Base-by-base conservation (phyloP, 2,888 invertebrate species). In the Eupithecia exiguata region DNA sequence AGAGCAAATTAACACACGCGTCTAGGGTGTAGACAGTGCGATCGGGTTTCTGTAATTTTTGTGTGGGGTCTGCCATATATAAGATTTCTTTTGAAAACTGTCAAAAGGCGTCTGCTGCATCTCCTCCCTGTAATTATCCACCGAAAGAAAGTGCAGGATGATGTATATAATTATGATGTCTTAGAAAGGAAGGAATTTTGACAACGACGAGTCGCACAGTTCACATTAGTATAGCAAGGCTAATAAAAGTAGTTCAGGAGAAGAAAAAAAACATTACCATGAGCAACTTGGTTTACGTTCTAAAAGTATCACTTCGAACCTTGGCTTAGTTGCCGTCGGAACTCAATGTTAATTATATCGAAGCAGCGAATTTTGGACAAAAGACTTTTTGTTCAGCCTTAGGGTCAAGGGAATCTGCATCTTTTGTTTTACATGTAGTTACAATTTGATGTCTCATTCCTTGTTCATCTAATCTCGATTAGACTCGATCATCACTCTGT, bases 331-430 rank as follows among this genome's bases (percentile, higher is more conserved):
- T 86, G 69, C 74, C 82, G 82, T 77, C 77, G 80, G 79, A 81
- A 82, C 83, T 87, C 89, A 89, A 88, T 88, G 87, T 85, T 87
- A 88, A 87, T 87, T 84, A 82, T 83, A 81, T 16, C 58, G 63
- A 81, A 84, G 78, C 80, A 78, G 77, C 74, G 80, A 79, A 81
- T 85, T 86, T 86, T 81, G 84, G 83, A 82, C 81, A 84, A 84
- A 83, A 83, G 82, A 80, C 79, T 75, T 84, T 86, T 86, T 85
- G 82, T 84, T 78, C 68, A 75, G 77, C 76, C 74, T 74, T 81
- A 84, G 84, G 86, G 88, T 85, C 88, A 87, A 83, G 86, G 85
- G 74, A 69, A 68, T 74, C 74, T 75, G 63, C 14, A 49, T n/a
- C 62, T 70, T 66, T 74, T 71, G 74, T 74, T 53, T 84, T 78